These are phyloP conservation scores for Trichonephila clavata DNA, from an alignment of 1,140 invertebrate genomes.

Conservation along the genomic window DNA sequence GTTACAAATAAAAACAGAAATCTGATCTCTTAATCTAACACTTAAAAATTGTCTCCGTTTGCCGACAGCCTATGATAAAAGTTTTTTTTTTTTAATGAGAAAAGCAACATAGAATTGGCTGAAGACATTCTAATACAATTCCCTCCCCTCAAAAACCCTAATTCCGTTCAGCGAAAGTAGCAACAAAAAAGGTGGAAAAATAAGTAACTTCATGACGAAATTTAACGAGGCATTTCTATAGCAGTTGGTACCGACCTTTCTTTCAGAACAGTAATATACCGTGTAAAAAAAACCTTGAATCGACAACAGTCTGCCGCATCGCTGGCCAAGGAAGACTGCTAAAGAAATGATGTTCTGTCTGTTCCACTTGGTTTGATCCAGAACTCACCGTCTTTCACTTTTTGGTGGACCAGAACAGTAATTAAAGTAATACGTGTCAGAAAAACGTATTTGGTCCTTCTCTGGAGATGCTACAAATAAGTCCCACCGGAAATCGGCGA, in stretches of 20 bases:
- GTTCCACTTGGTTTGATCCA: conserved; percentile 23
- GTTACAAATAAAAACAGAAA: too few species aligned
- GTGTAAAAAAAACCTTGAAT: conserved; percentile 3
- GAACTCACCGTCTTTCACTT: conserved; percentile 39
- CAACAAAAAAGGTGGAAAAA: conserved; percentile 27
- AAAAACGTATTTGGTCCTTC: not conserved
- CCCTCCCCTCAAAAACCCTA: not conserved
- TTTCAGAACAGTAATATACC: conserved; percentile 22
- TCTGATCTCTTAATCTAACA: too few species aligned
- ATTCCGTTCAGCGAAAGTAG: conserved; percentile 3
- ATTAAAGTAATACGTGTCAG: conserved; percentile 61
- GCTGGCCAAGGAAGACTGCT: conserved; percentile 19
- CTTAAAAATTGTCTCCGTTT: too few species aligned
- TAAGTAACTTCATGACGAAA: conserved; percentile 48
- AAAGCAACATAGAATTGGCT: too few species aligned
- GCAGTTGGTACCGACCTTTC: conserved; percentile 10
- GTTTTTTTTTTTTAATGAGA: too few species aligned
- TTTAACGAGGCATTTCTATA: conserved; percentile 53
- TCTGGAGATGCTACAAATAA: conserved; percentile 37
- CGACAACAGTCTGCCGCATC: conserved; percentile 25
- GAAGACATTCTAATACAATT: not conserved
- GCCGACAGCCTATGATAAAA: too few species aligned
- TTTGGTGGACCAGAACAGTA: conserved; percentile 13
- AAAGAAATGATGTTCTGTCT: conserved; percentile 56
- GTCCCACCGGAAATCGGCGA: conserved; percentile 40